These are phyloP conservation scores for Drosophila ustulata DNA, from an alignment of 2,888 invertebrate species.

Conservation along the genomic window DNA sequence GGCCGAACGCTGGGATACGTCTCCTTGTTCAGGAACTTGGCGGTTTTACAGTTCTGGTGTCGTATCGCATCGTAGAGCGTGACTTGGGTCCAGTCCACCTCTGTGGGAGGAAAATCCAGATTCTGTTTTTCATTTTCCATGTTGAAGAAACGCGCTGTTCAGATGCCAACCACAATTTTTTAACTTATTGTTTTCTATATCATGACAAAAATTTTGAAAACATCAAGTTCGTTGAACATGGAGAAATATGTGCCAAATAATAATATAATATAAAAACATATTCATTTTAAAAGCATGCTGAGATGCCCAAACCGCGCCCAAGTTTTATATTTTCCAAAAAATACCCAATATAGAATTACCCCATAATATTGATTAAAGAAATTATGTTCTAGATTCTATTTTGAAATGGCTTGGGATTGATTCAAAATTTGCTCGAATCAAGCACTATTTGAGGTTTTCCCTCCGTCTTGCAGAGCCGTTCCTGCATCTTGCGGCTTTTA, in stretches of 20 bases:
- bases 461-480: neutral
- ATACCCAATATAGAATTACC: no score
- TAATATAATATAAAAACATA: neutral
- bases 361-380: no score
- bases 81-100: constrained; percentile 11
- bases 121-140: constrained; percentile 3
- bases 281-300: neutral
- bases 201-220: constrained; percentile 23
- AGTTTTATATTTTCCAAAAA: no score
- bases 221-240: constrained; percentile 11
- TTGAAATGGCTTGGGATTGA: no score
- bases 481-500: neutral
- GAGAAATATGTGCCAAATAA: neutral
- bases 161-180: neutral
- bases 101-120: neutral
- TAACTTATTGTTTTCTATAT: constrained; percentile 5
- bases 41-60: constrained; percentile 54
- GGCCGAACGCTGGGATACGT: constrained; percentile 58
- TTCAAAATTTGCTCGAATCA: neutral
- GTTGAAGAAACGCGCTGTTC: neutral
- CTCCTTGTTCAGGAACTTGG: constrained; percentile 21
- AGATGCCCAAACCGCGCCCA: neutral
- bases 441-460: neutral
- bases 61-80: constrained; percentile 55
- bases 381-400: no score